phyloP scores from a whole-genome alignment of 2,113 vertebrate species.

The Microcebus lehilahytsara region DNA sequence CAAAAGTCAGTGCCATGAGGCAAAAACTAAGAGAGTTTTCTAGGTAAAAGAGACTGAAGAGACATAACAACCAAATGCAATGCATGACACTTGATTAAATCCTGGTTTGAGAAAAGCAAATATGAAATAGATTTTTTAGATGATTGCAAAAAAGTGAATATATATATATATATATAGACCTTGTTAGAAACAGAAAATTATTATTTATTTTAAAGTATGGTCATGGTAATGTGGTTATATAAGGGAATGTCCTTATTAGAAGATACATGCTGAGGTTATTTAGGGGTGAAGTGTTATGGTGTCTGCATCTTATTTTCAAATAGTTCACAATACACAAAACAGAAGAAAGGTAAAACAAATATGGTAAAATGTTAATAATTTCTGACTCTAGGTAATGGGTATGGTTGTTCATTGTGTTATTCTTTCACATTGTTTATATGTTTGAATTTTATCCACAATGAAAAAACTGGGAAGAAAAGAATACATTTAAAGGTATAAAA shows the following conservation, averaged over 20 bases:
- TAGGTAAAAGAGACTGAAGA: not conserved
- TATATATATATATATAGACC: too few relatives aligned
- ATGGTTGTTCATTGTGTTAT: not conserved
- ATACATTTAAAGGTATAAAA: not conserved
- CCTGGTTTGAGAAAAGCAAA: too few relatives aligned
- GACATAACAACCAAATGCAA: not conserved
- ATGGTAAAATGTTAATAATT: not conserved
- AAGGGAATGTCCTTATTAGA: not conserved
- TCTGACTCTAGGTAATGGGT: not conserved
- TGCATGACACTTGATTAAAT: not conserved
- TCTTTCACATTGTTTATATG: not conserved
- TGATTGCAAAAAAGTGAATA: not conserved
- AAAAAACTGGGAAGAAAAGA: not conserved
- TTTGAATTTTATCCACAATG: not conserved
- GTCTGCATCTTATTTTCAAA: not conserved
- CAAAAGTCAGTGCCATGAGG: not conserved
- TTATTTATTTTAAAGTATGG: not conserved
- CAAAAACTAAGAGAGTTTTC: not conserved
- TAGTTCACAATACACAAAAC: not conserved
- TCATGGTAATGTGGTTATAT: not conserved
- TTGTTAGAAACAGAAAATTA: not conserved
- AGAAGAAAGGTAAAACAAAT: not conserved
- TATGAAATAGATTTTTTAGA: not conserved
- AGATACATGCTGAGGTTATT: not conserved
- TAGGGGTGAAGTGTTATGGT: not conserved